These are phyloP conservation scores for Eurypyga helias DNA, from an alignment of 2,113 vertebrate species.

Conservation along the genomic window DNA sequence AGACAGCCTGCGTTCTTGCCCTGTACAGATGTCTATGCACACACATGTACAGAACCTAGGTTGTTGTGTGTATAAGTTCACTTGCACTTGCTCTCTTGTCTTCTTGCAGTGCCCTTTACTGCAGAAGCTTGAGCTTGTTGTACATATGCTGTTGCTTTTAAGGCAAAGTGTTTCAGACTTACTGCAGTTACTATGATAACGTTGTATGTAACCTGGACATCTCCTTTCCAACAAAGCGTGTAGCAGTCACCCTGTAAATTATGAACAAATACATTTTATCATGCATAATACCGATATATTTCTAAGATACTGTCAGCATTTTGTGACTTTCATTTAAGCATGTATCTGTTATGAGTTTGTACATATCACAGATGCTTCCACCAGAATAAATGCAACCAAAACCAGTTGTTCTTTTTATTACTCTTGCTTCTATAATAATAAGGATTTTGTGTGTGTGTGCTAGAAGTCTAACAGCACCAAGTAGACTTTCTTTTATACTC, in stretches of 20 bases:
- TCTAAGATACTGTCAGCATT: background rate
- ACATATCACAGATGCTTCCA: background rate
- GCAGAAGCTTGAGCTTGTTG: background rate
- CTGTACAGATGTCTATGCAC: fast-evolving
- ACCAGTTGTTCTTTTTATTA: background rate
- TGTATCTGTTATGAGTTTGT: background rate
- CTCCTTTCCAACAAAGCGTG: background rate
- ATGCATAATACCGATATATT: background rate
- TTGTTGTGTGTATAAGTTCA: fast-evolving
- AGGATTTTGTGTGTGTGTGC: background rate
- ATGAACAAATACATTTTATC: background rate
- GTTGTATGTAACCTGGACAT: background rate
- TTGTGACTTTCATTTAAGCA: background rate
- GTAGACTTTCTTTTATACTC: background rate
- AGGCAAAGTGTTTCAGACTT: background rate
- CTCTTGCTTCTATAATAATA: background rate
- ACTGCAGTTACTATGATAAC: background rate
- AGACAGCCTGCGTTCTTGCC: background rate
- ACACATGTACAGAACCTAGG: too few relatives aligned
- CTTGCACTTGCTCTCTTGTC: fast-evolving
- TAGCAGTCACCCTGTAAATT: background rate
- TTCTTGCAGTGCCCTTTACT: background rate
- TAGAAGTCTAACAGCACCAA: background rate
- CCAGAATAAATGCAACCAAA: background rate
- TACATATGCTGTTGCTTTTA: background rate